phyloP scores from a whole-genome alignment of 2,797 vertebrate genomes.

The Echeneis naucrates region DNA sequence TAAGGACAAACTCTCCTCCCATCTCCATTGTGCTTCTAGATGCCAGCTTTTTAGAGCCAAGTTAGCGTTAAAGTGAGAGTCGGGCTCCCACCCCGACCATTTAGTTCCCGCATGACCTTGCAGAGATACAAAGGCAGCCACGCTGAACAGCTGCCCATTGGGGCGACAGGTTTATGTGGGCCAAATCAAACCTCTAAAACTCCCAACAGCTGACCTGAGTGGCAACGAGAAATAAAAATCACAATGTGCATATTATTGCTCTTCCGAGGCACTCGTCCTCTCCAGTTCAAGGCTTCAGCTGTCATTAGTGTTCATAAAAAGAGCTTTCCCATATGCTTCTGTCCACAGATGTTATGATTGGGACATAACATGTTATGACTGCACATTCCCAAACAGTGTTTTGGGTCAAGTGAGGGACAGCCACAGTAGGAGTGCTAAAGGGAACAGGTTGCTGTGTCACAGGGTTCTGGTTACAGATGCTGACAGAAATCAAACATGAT shows the following conservation, averaged over 20 bases:
- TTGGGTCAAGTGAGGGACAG: slow-evolving; percentile 72
- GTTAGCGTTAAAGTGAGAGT: slow-evolving; percentile 60
- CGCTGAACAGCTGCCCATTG: slow-evolving; percentile 67
- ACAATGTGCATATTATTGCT: slow-evolving; percentile 73
- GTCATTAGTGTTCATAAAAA: slow-evolving; percentile 72
- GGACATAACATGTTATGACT: slow-evolving; percentile 81
- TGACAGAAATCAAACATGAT: slow-evolving; percentile 61
- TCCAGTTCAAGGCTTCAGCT: slow-evolving; percentile 69
- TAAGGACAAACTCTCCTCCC: slow-evolving; percentile 70
- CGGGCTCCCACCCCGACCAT: slow-evolving; percentile 68
- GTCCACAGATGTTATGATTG: slow-evolving; percentile 80
- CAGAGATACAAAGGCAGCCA: slow-evolving; percentile 57
- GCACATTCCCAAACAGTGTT: slow-evolving; percentile 72
- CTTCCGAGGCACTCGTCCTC: slow-evolving; percentile 67
- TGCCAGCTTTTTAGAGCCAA: slow-evolving; percentile 65
- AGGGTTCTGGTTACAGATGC: slow-evolving; percentile 43
- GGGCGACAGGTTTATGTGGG: slow-evolving; percentile 67
- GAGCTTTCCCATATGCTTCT: slow-evolving; percentile 82
- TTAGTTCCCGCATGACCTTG: slow-evolving; percentile 77
- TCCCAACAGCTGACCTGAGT: slow-evolving; percentile 76
- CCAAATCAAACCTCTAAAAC: slow-evolving; percentile 74
- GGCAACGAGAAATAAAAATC: slow-evolving; percentile 72
- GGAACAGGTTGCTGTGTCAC: slow-evolving; percentile 25
- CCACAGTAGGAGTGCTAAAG: slow-evolving; percentile 44
- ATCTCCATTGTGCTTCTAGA: slow-evolving; percentile 64